Evolutionary conservation across 2,113 vertebrate species (phyloP).

Genomic region (Ranitomeya imitator): DNA sequence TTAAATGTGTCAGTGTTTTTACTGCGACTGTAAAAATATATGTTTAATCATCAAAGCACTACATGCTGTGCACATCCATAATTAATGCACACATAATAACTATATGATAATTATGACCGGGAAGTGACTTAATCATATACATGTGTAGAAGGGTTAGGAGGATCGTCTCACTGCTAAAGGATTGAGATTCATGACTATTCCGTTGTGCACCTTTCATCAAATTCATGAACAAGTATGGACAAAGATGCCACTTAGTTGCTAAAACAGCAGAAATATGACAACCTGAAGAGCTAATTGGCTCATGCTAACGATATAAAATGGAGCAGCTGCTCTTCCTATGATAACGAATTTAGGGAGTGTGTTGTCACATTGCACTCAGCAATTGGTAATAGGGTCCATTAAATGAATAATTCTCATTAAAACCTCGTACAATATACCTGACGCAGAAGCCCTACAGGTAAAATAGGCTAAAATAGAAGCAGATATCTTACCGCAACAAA

Average conservation of each 20-base stretch:
- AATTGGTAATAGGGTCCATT: slow-evolving; percentile 1
- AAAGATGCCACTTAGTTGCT: slow-evolving; percentile 5
- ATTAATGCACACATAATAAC: slow-evolving; percentile 44
- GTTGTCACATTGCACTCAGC: slow-evolving; percentile 6
- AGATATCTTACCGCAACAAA: not conserved
- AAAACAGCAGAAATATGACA: slow-evolving; percentile 29
- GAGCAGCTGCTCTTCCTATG: slow-evolving; percentile 15
- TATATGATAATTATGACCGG: slow-evolving; percentile 36
- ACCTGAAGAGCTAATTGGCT: slow-evolving; percentile 31
- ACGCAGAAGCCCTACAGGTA: not conserved
- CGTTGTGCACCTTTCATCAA: slow-evolving; percentile 39
- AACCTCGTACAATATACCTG: not conserved
- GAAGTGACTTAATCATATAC: slow-evolving; percentile 42
- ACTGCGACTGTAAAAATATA: slow-evolving; percentile 34
- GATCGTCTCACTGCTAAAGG: not conserved
- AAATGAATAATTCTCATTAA: not conserved
- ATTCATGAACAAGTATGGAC: slow-evolving; percentile 25
- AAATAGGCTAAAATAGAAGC: not conserved
- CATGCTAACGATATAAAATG: slow-evolving; percentile 21
- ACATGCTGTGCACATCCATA: slow-evolving; percentile 11
- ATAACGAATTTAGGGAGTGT: not conserved
- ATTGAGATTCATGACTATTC: slow-evolving; percentile 35
- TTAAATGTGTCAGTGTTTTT: slow-evolving; percentile 37
- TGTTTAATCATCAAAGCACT: slow-evolving; percentile 45
- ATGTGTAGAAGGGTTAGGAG: not conserved